Evolutionary conservation across 1,140 invertebrate genomes (phyloP).

Genomic region (Aphis craccivora): DNA sequence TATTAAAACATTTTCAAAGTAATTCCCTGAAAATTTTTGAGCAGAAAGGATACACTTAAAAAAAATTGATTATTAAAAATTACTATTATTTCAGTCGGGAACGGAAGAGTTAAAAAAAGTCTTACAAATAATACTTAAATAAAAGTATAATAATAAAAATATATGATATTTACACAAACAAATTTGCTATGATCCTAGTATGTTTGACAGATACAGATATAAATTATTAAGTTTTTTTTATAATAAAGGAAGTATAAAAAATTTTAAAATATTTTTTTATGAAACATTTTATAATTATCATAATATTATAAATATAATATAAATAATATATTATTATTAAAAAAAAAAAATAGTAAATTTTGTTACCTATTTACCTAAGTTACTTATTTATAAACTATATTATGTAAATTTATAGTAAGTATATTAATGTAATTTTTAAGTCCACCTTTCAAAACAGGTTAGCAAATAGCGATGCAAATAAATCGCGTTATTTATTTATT

Average conservation of each 20-base stretch:
- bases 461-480: not conserved
- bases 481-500: not conserved
- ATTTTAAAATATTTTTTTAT: not conserved
- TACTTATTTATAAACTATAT: not conserved
- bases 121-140: not conserved
- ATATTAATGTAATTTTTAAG: not conserved
- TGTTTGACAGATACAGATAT: not conserved
- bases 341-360: not conserved
- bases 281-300: not conserved
- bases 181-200: not conserved
- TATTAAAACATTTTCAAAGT: not conserved
- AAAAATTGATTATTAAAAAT: not conserved
- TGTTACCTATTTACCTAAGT: not conserved
- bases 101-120: not conserved
- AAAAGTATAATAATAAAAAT: not conserved
- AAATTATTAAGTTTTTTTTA: not conserved
- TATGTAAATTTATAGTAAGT: slow-evolving; percentile 4
- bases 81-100: not conserved
- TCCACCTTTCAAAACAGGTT: not conserved
- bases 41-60: not conserved
- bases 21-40: not conserved
- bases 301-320: not conserved
- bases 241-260: not conserved
- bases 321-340: not conserved
- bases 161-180: not conserved